Conservation (phyloP, 2,113 vertebrate genomes). For the Syngnathus floridae region DNA sequence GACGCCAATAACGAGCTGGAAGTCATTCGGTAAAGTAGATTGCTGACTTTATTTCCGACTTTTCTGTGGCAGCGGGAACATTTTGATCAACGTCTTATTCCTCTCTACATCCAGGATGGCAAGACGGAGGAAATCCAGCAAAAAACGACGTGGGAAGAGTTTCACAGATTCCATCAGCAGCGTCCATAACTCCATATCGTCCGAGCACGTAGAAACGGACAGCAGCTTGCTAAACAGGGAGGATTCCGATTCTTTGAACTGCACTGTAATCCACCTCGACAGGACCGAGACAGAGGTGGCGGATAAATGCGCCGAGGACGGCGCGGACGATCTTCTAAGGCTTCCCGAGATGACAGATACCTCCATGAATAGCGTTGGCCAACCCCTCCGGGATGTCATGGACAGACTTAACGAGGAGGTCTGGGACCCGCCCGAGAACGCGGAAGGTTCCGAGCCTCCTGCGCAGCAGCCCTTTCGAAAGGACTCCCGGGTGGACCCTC, state of each 20-base stretch:
- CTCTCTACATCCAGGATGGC: slow-evolving; percentile 72
- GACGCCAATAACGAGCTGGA: slow-evolving; percentile 77
- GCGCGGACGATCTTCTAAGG: slow-evolving; percentile 50
- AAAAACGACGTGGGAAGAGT: slow-evolving; percentile 71
- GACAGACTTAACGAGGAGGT: slow-evolving; percentile 73
- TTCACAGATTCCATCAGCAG: slow-evolving; percentile 70
- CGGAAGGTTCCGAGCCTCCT: slow-evolving; percentile 27
- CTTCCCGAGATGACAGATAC: slow-evolving; percentile 89
- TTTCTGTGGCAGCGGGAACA: neutral
- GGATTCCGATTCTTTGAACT: slow-evolving; percentile 35
- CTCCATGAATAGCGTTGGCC: slow-evolving; percentile 85
- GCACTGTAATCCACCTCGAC: slow-evolving; percentile 34
- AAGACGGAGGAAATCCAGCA: slow-evolving; percentile 80
- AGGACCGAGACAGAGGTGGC: slow-evolving; percentile 32
- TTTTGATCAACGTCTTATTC: neutral
- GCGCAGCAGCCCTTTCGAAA: slow-evolving; percentile 87
- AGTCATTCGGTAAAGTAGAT: slow-evolving; percentile 82
- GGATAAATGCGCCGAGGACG: slow-evolving; percentile 33
- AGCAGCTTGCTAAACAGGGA: slow-evolving; percentile 16
- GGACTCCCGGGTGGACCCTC: slow-evolving; percentile 72
- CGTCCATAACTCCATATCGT: slow-evolving; percentile 53
- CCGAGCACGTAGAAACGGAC: slow-evolving; percentile 57
- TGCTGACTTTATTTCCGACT: neutral
- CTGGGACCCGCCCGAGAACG: slow-evolving; percentile 56
- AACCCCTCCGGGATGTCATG: slow-evolving; percentile 83